phyloP scores from a whole-genome alignment of 2,113 vertebrate genomes.

The Myrmecophaga tridactyla region DNA sequence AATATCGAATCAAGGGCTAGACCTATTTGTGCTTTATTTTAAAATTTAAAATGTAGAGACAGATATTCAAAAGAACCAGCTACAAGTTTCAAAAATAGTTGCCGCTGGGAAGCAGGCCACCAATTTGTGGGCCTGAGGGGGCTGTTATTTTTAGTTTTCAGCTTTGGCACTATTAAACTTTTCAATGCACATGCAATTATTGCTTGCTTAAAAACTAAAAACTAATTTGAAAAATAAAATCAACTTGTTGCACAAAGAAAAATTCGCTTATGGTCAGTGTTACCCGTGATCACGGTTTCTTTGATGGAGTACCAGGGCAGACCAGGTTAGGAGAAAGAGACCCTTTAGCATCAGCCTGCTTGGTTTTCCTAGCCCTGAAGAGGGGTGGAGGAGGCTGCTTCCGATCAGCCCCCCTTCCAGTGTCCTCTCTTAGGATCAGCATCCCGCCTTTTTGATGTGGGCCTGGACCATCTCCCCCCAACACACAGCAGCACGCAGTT shows the following conservation, averaged over 20 bases:
- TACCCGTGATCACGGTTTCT: neutral
- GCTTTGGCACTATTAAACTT: neutral
- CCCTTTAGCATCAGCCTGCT: neutral
- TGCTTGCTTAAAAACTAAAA: neutral
- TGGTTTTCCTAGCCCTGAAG: neutral
- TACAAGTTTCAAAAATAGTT: neutral
- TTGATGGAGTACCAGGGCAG: neutral
- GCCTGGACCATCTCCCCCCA: neutral
- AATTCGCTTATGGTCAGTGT: neutral
- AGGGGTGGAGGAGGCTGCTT: rapidly evolving
- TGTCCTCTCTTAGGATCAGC: neutral
- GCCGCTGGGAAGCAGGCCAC: neutral
- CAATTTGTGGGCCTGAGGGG: neutral
- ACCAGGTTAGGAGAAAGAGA: neutral
- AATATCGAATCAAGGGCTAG: neutral
- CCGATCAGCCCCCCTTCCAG: rapidly evolving
- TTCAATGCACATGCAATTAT: neutral
- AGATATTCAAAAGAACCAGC: neutral
- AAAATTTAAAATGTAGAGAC: neutral
- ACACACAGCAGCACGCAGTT: neutral
- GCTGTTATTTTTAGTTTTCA: neutral
- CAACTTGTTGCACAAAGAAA: neutral
- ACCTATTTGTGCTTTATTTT: neutral
- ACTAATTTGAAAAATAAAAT: neutral
- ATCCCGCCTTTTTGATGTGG: neutral